Conservation (phyloP, 2,888 invertebrate species). For the Therioaphis trifolii region DNA sequence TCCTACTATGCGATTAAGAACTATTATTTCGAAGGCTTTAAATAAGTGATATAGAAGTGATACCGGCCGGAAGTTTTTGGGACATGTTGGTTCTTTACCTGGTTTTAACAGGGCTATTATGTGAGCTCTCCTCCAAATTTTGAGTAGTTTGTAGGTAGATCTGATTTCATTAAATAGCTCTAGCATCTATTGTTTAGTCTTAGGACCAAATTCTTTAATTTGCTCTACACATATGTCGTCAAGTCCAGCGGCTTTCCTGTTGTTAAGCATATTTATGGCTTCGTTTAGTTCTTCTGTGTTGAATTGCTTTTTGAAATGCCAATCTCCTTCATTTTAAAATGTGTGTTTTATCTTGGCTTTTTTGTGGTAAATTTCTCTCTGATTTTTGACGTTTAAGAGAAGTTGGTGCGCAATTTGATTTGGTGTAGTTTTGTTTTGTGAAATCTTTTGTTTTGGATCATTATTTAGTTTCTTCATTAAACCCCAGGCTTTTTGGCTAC, state of each 20-base stretch:
- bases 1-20: constrained; percentile 55
- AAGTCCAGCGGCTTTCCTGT: constrained; percentile 33
- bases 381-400: constrained; percentile 31
- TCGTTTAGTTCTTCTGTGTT: too few species aligned
- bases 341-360: constrained; percentile 16
- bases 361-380: constrained; percentile 6
- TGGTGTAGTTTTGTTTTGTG: neutral
- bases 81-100: constrained; percentile 61
- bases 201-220: constrained; percentile 43
- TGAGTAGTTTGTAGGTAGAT: constrained; percentile 17
- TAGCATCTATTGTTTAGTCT: constrained; percentile 35
- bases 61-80: constrained; percentile 64
- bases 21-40: constrained; percentile 57
- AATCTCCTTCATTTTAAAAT: neutral
- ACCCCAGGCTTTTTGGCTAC: neutral
- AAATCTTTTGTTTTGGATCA: constrained; percentile 14
- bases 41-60: constrained; percentile 63
- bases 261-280: constrained; percentile 17
- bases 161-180: constrained; percentile 34
- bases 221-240: constrained; percentile 23
- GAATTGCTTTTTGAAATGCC: too few species aligned
- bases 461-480: constrained; percentile 37
- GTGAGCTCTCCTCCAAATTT: constrained; percentile 58
- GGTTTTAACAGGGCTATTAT: constrained; percentile 63
- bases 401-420: too few species aligned